These are phyloP conservation scores for Brachyalestes nurse DNA, from an alignment of 2,797 vertebrate species.

Conservation along the genomic window DNA sequence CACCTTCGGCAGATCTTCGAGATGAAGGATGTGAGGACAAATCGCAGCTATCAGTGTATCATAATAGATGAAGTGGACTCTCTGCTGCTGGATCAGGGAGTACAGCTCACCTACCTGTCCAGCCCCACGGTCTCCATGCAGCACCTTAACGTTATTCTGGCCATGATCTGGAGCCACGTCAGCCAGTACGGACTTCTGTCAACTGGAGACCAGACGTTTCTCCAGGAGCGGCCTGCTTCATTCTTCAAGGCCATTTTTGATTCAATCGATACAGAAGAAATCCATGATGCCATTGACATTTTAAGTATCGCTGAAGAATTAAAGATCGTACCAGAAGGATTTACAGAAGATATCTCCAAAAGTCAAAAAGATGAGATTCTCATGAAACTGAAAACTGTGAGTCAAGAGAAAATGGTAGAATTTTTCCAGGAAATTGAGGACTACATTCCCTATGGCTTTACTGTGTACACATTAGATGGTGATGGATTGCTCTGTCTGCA, in stretches of 20 bases:
- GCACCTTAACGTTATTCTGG: slow-evolving; percentile 61
- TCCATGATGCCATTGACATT: neutral
- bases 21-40: slow-evolving; percentile 61
- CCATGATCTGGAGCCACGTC: slow-evolving; percentile 64
- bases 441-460: neutral
- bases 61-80: slow-evolving; percentile 67
- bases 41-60: slow-evolving; percentile 61
- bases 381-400: neutral
- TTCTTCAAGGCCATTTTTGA: slow-evolving; percentile 53
- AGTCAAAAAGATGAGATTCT: neutral
- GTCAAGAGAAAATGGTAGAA: neutral
- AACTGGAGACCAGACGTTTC: slow-evolving; percentile 20
- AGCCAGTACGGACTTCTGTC: slow-evolving; percentile 32
- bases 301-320: neutral
- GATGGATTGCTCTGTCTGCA: neutral
- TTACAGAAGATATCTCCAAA: neutral
- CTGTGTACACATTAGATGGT: neutral
- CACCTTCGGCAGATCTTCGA: slow-evolving; percentile 64
- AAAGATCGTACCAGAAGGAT: neutral
- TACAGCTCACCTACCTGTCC: slow-evolving; percentile 67
- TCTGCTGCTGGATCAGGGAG: slow-evolving; percentile 63
- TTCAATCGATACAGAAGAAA: neutral
- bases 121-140: slow-evolving; percentile 62
- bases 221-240: slow-evolving; percentile 50
- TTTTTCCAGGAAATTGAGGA: neutral